Conservation (phyloP, 2,113 vertebrate genomes). For the Pachypanchax playfairii region DNA sequence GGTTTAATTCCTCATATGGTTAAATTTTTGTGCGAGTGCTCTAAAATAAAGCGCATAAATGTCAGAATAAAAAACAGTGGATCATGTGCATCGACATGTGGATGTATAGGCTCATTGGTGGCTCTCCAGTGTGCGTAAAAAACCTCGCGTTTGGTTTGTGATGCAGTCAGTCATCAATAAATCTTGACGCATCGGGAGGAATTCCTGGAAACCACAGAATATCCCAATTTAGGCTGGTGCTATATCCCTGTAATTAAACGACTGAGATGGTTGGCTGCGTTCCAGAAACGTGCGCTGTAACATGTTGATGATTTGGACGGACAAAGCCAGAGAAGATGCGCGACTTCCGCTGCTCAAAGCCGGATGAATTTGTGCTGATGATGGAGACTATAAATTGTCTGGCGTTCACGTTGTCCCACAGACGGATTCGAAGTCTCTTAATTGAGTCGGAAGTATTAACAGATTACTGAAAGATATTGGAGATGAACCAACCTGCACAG, state of each 20-base stretch:
- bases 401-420: background rate
- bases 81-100: conserved; percentile 1
- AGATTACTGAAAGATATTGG: background rate
- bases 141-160: conserved; percentile 5
- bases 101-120: background rate
- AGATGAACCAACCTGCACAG: conserved; percentile 53
- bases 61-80: background rate
- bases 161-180: conserved; percentile 8
- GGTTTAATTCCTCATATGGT: no score
- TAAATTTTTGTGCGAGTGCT: background rate
- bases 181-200: background rate
- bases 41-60: background rate
- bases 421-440: background rate
- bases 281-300: background rate
- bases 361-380: background rate
- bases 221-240: background rate
- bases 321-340: conserved; percentile 13
- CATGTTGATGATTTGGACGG: conserved; percentile 11
- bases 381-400: background rate
- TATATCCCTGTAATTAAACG: background rate
- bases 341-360: background rate
- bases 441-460: background rate
- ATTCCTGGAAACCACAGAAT: background rate
- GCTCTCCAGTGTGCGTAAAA: conserved; percentile 17
- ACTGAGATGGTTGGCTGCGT: background rate